Evolutionary conservation across 2,797 vertebrate genomes (phyloP), one percentile per base, ranked within the genome.

Genomic region (Lutjanus campechanus): DNA sequence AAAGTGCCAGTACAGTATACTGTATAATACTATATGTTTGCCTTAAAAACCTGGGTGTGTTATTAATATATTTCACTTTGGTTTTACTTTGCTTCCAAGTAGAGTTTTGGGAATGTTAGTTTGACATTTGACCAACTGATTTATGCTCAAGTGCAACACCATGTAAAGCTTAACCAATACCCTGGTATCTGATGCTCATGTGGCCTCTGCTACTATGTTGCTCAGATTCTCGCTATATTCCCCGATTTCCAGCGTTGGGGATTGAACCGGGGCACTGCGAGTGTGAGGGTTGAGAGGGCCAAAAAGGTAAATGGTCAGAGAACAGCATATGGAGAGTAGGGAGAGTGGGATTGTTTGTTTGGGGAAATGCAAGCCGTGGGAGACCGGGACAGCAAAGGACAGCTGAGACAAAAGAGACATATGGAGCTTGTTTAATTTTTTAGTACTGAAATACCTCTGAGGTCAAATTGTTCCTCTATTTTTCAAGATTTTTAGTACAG

Each of bases 381-480:
- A 86, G 46, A 65, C 9, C 25, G 60, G 76, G 78, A 81, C 56
- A 85, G 76, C 17, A 64, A 83, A 66, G 68, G 77, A 88, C 85
- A 87, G 86, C 90, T 91, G 87, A 90, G 78, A 91, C 79, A 88
- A 89, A 89, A 82, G 82, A 79, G 65, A 56, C 75, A 86, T 63
- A 88, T 78, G 84, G 75, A 68, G 20, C 17, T 10, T 36, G 22
- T 25, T 77, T 43, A 43, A 51, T 59, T 41, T 66, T 69, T 22
- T 20, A 44, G 19, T 17, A 22, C 43, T 77, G 11, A 74, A 49
- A 54, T 47, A 22, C 8, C 22, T 46, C 50, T 50, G 15, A n/a
- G 73, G 60, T 55, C 46, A 66, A 55, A 47, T 40, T 59, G 51
- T 43, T 62, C 47, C 15, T 69, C 11, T 7, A 1, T 63, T 40